Base-by-base conservation (phyloP, 2,113 vertebrate genomes). In the Clarias macrocephalus region DNA sequence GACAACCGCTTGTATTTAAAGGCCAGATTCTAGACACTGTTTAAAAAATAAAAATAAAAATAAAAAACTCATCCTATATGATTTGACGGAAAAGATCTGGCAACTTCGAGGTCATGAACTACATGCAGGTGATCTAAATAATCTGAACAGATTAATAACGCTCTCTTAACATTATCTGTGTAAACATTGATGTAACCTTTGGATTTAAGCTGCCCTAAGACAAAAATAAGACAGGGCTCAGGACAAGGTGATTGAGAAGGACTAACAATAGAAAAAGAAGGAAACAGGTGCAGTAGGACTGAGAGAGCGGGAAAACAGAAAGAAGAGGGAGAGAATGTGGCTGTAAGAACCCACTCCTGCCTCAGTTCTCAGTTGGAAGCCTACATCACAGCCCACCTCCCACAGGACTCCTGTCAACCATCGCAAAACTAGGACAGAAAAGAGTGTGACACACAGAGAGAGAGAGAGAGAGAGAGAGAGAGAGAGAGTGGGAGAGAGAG, bases 341-440 rank as follows among this genome's bases (percentile, higher is more conserved):
- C 84, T 82, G 60, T 86, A 80, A 84, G 75, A 84, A 88, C 86
- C 85, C 87, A 87, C 88, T 91, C 79, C 25, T 91, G 91, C 88
- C 85, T 92, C 73, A 37, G 87, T 82, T 62, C 73, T 92, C 80
- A 37, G 88, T 82, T 62, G 70, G 85, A 81, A 83, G 60, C 80
- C 86, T 80, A 82, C 73, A 85, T 77, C 54, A 85, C 75, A 82
- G 82, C 66, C 80, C 68, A 30, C 79, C 89, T 93, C 93, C 91
- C 92, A 37, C 88, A 89, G 93, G 93, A 93, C 82, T 79, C 72
- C 91, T 91, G 90, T 93, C 91, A 94, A 91, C 81, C 42, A 88
- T 88, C 88, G 86, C 91, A 93, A 93, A 95, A 94, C 91, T 94
- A 91, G 92, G 91, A 93, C 92, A 90, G 91, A 89, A 90, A 90